Conservation (phyloP, 2,888 invertebrate genomes). For the Aethes cnicana region DNA sequence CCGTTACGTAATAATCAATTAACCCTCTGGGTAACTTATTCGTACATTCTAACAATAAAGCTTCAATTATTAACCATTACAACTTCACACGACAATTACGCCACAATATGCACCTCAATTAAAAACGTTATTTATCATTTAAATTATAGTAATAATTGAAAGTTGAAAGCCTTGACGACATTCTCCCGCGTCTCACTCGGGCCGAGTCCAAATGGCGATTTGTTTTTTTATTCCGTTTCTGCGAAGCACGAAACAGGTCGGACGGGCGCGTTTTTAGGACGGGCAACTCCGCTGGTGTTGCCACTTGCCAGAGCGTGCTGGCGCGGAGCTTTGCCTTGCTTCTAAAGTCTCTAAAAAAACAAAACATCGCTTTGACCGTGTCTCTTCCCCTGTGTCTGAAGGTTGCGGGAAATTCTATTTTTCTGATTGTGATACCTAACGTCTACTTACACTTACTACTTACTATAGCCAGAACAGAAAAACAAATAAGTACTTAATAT, state of each 20-base stretch:
- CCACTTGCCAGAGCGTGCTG: no score
- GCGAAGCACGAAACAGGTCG: constrained; percentile 74
- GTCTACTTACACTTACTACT: no score
- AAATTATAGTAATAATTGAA: constrained; percentile 37
- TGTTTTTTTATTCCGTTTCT: constrained; percentile 71
- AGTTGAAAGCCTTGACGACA: constrained; percentile 76
- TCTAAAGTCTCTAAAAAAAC: no score
- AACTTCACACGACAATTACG: background rate
- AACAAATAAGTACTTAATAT: no score
- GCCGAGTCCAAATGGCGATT: constrained; percentile 65
- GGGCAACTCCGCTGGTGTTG: constrained; percentile 53
- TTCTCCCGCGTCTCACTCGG: constrained; percentile 53
- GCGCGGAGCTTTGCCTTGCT: constrained; percentile 1
- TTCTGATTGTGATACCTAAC: no score
- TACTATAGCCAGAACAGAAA: no score
- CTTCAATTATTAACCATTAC: background rate
- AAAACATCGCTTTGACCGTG: no score
- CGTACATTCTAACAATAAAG: no score
- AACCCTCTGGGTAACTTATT: no score
- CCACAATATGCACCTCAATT: background rate
- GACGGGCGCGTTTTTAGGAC: constrained; percentile 72
- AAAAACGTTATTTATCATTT: constrained; percentile 8
- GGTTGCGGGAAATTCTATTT: no score
- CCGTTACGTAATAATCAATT: no score
- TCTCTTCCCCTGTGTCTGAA: no score